phyloP scores from a whole-genome alignment of 1,140 invertebrate species.

The Rhizoglyphus robini region DNA sequence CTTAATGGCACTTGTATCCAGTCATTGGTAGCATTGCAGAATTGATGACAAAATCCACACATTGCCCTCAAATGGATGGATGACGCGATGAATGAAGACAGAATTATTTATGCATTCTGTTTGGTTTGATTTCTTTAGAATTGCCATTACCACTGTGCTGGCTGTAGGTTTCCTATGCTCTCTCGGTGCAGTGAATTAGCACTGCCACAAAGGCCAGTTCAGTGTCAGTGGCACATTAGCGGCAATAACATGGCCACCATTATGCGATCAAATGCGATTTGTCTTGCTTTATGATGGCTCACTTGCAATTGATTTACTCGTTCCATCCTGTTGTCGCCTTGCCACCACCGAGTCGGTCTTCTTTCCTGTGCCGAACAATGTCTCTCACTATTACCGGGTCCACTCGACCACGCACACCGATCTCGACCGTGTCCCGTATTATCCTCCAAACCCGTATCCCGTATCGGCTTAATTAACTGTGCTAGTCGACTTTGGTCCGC shows the following conservation, averaged over 20 bases:
- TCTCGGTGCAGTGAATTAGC: neutral
- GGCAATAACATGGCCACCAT: conserved; percentile 13
- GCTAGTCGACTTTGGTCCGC: neutral
- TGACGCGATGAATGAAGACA: neutral
- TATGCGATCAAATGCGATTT: conserved; percentile 13
- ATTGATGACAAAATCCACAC: conserved; percentile 13
- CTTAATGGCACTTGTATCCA: conserved; percentile 15
- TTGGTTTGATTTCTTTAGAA: conserved; percentile 3
- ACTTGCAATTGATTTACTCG: conserved; percentile 15
- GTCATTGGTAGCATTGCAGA: neutral
- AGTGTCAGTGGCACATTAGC: conserved; percentile 9
- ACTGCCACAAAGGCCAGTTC: neutral
- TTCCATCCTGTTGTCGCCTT: neutral
- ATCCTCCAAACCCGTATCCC: neutral
- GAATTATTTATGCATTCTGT: conserved; percentile 12
- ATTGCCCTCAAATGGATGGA: neutral
- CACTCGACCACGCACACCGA: neutral
- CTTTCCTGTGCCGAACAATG: conserved; percentile 7
- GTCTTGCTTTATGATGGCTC: conserved; percentile 15
- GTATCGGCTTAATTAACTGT: conserved; percentile 8
- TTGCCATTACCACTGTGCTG: neutral
- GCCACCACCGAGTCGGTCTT: neutral
- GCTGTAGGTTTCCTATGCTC: neutral
- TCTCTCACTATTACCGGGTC: neutral
- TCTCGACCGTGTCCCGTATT: neutral